Evolutionary conservation across 2,888 invertebrate species (phyloP), one percentile per base, ranked within the genome.

Genomic region (Drosophila putrida): DNA sequence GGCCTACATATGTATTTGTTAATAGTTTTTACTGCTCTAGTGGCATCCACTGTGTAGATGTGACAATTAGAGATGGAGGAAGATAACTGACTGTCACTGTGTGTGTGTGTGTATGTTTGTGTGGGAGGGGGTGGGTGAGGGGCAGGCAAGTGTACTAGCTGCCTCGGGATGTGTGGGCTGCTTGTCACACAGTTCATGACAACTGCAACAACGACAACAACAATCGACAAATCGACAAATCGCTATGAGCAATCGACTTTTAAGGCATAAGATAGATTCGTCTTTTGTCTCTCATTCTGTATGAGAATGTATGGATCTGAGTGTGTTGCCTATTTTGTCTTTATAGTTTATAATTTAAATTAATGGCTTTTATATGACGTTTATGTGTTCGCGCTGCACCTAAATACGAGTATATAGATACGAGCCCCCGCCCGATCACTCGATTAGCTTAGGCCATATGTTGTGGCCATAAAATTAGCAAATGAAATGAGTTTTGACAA

Each of bases 341-440:
- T 85, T 84, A 80, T 87, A 75, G 84, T 79, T 85, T 75, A 85
- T 86, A 88, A 88, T 85, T 88, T 85, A 85, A 85, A 85, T 85
- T 81, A 88, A 85, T 88, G 75, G 66, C 70, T 71, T 78, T 82
- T 88, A 88, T 81, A 83, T 75, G 81, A 77, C 73, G 77, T 77
- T 80, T 72, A 76, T 82, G 70, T 69, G 67, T 68, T 61, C 50
- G 66, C 53, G 77, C 79, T 70, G 75, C 83, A 78, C 78, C 81
- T 70, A 72, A 58, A 66, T 47, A 73, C 58, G 13, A n/a, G 15
- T 47, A 41, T 47, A 41, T 59, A 47, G 33, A 59, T 70, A 38
- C 35, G 44, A 54, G 13, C 46, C 35, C 60, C 46, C 39, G 50
- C 54, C 61, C 72, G 82, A 78, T 80, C 80, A 73, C 59, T 63